Evolutionary conservation across 1,140 invertebrate species (phyloP).

Genomic region (Periplaneta americana): DNA sequence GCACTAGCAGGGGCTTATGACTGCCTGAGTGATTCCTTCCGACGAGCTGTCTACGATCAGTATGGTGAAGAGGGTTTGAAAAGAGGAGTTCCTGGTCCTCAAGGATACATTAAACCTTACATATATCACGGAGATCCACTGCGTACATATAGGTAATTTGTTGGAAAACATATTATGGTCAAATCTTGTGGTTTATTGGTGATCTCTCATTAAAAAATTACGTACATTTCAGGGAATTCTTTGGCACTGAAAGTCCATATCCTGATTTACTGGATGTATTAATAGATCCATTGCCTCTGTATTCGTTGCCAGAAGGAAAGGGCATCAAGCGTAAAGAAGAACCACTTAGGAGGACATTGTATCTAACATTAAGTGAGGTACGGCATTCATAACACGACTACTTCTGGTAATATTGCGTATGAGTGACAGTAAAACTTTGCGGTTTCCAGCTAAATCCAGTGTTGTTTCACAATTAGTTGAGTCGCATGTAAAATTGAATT

Average conservation of each 20-base stretch:
- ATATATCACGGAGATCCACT: conserved; percentile 79
- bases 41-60: conserved; percentile 78
- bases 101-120: conserved; percentile 63
- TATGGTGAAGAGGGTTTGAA: conserved; percentile 87
- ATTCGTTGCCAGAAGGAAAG: conserved; percentile 46
- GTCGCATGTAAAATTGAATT: too few species aligned
- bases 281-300: conserved; percentile 48
- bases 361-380: conserved; percentile 69
- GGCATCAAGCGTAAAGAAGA: conserved; percentile 58
- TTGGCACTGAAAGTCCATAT: conserved; percentile 79
- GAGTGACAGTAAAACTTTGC: too few species aligned
- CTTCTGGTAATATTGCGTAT: too few species aligned
- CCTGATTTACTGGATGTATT: conserved; percentile 61
- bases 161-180: neutral
- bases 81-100: conserved; percentile 56
- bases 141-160: conserved; percentile 58
- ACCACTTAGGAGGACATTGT: conserved; percentile 55
- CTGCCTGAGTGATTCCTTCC: conserved; percentile 63
- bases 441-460: too few species aligned
- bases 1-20: conserved; percentile 72
- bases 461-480: too few species aligned
- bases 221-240: conserved; percentile 55
- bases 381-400: neutral
- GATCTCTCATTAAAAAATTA: neutral
- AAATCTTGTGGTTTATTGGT: neutral